Conservation (phyloP, 1,140 invertebrate species). For the Gonioctena quinquepunctata region DNA sequence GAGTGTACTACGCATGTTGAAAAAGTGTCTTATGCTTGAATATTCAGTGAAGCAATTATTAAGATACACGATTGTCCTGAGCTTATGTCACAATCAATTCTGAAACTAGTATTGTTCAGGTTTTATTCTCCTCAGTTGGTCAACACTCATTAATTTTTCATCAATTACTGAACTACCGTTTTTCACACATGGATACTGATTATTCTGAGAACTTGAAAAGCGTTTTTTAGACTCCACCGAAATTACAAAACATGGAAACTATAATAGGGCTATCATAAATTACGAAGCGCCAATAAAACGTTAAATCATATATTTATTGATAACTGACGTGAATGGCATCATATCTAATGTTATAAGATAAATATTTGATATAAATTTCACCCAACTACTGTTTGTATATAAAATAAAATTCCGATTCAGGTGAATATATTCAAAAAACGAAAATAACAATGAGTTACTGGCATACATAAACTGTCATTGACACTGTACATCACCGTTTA, state of each 20-base stretch:
- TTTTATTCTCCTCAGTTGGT: no score
- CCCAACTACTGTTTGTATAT: neutral
- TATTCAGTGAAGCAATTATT: no score
- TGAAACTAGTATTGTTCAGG: no score
- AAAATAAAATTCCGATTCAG: neutral
- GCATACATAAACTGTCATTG: conserved; percentile 2
- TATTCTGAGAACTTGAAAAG: no score
- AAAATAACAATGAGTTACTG: neutral
- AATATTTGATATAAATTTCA: neutral
- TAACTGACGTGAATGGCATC: neutral
- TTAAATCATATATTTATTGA: neutral
- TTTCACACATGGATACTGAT: no score
- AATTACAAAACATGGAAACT: no score
- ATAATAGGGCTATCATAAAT: no score
- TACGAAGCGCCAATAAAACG: neutral
- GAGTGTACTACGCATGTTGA: neutral
- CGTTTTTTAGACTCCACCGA: no score
- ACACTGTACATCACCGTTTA: neutral
- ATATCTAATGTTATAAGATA: neutral
- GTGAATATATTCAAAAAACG: neutral
- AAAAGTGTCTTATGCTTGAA: neutral
- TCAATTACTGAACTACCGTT: no score
- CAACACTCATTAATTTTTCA: no score
- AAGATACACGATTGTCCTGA: no score
- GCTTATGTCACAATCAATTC: no score